Base-by-base conservation (phyloP, 2,113 vertebrate genomes). In the Anser cygnoides region DNA sequence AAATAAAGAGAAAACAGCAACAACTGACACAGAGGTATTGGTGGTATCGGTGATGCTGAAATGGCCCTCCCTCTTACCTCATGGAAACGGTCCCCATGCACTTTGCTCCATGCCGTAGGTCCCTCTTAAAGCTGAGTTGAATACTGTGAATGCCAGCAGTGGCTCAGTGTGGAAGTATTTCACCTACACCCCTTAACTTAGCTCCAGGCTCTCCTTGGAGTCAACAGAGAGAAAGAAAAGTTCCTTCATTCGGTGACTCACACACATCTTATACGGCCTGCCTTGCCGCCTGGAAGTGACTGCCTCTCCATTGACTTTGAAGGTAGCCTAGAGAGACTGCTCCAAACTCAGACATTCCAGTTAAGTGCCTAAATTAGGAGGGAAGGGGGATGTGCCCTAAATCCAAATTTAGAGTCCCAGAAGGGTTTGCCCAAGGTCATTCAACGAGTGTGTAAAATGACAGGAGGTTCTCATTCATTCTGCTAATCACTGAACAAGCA, bases 341-440 rank as follows among this genome's bases (percentile, higher is more conserved):
- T 65, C 26, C 37, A 41, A 65, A 65, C 35, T 37, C 68, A 52
- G 26, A 52, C 13, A 52, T 71, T 52, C 52, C n/a, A 52, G 37
- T 71, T 26, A 52, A 71, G n/a, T 37, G 17, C 25, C 9, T 26
- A 52, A 71, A 90, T 3, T 4, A 3, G 14, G 11, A 3, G 5
- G 7, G 16, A 35, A 37, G 2, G 14, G 15, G 6, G 2, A 4
- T 3, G 3, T 0, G 0, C 11, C 25, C 26, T 14, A 6, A 67
- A 66, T 52, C 11, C 43, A 63, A n/a, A 43, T 50, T 22, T 46
- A 46, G 72, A 72, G 4, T 5, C 13, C 11, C 62, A 55, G 41
- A 61, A 52, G 12, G 7, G 29, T 41, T 71, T 74, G 35, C 21
- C 73, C 54, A 23, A 17, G 52, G 37, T 62, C 11, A n/a, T 8